Evolutionary conservation across 2,888 invertebrate genomes (phyloP).

Genomic region (Zaprionus bogoriensis): DNA sequence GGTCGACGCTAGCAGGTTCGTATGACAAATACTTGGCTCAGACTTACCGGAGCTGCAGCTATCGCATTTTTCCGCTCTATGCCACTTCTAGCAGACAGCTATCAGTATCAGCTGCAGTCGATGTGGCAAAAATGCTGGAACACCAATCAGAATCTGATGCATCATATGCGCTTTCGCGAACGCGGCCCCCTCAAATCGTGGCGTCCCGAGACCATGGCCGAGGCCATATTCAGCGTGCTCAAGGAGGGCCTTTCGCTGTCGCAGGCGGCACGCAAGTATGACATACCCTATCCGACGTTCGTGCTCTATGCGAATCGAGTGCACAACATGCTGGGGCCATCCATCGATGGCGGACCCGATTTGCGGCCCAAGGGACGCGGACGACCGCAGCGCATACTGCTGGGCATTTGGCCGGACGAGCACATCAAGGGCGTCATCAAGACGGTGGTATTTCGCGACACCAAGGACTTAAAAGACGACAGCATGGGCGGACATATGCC

Average conservation of each 20-base stretch:
- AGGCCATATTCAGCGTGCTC: constrained; percentile 95
- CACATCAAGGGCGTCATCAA: constrained; percentile 96
- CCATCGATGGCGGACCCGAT: constrained; percentile 95
- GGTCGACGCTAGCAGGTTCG: constrained; percentile 95
- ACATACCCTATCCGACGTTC: constrained; percentile 97
- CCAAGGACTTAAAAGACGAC: constrained; percentile 90
- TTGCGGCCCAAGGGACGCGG: constrained; percentile 95
- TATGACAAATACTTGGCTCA: constrained; percentile 21
- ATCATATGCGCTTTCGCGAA: constrained; percentile 95
- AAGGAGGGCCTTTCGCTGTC: constrained; percentile 94
- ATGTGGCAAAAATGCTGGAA: constrained; percentile 99
- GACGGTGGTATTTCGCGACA: constrained; percentile 95
- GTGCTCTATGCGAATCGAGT: constrained; percentile 96
- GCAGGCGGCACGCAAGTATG: constrained; percentile 96
- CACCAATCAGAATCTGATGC: constrained; percentile 94
- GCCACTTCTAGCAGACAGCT: constrained; percentile 88
- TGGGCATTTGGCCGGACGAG: constrained; percentile 97
- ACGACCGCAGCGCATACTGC: constrained; percentile 93
- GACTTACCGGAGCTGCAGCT: constrained; percentile 19
- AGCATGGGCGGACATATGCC: constrained; percentile 82
- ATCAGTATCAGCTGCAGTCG: constrained; percentile 96
- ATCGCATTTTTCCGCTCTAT: constrained; percentile 4
- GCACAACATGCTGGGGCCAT: constrained; percentile 96
- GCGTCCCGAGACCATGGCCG: constrained; percentile 97
- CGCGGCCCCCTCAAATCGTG: constrained; percentile 96